Conservation (phyloP, 2,888 invertebrate species). For the Rhabditoides inermis region DNA sequence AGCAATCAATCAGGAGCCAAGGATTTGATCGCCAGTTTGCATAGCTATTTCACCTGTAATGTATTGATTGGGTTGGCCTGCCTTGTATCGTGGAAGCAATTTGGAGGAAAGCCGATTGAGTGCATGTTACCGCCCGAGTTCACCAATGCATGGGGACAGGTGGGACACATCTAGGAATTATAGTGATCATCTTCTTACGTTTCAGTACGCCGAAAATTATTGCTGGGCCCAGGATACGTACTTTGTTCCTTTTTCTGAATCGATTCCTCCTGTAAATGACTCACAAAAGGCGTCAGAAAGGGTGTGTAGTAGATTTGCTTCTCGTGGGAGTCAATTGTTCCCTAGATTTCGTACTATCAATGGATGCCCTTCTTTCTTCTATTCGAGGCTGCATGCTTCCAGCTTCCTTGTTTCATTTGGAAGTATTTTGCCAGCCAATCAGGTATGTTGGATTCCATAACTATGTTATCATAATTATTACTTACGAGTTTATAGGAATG, state of each 20-base stretch:
- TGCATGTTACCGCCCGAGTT: constrained; percentile 42
- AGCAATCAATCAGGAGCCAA: constrained; percentile 40
- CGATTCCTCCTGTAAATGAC: constrained; percentile 1
- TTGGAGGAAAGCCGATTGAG: constrained; percentile 47
- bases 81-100: constrained; percentile 48
- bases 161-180: background rate
- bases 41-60: constrained; percentile 47
- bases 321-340: background rate
- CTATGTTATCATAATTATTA: background rate
- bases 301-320: constrained; percentile 3
- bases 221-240: constrained; percentile 49
- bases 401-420: constrained; percentile 47
- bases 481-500: constrained; percentile 29
- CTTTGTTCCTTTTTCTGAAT: constrained; percentile 36
- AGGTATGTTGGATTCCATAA: constrained; percentile 13
- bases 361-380: constrained; percentile 47
- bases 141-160: constrained; percentile 34
- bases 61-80: constrained; percentile 46
- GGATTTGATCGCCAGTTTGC: constrained; percentile 43
- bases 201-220: constrained; percentile 44
- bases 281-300: background rate
- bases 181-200: background rate
- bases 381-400: constrained; percentile 47
- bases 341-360: constrained; percentile 35
- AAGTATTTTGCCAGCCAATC: constrained; percentile 49